These are phyloP conservation scores for Carettochelys insculpta DNA, from an alignment of 2,113 vertebrate species.

Conservation along the genomic window DNA sequence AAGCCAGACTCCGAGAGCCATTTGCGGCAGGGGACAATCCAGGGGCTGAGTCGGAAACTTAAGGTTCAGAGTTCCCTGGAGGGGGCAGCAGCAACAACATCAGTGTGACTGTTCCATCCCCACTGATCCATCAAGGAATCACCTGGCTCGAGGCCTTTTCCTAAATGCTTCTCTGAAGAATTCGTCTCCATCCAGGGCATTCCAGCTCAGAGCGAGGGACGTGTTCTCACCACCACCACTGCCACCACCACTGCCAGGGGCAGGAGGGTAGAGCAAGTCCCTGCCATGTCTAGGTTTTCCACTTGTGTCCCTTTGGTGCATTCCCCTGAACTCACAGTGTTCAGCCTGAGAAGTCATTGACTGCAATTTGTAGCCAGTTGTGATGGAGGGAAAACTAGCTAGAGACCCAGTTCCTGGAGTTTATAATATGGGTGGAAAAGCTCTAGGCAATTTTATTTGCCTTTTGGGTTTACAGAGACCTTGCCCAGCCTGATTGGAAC, in stretches of 20 bases:
- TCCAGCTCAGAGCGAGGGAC: background rate
- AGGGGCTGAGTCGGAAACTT: background rate
- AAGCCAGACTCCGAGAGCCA: background rate
- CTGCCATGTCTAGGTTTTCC: background rate
- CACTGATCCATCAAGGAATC: background rate
- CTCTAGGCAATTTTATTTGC: background rate
- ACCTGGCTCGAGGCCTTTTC: background rate
- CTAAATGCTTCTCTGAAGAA: background rate
- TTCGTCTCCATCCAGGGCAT: background rate
- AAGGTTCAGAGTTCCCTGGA: accelerated
- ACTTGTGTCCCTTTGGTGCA: background rate
- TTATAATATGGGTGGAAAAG: background rate
- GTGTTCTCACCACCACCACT: background rate
- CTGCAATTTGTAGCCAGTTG: background rate
- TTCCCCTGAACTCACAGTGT: background rate
- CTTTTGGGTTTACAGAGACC: background rate
- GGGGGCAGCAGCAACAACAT: background rate
- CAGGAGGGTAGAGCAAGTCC: background rate
- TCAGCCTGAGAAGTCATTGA: background rate
- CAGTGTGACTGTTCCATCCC: background rate
- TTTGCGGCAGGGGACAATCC: background rate
- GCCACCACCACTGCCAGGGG: background rate
- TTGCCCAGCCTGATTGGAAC: background rate
- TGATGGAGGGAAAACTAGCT: background rate
- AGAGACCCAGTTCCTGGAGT: background rate